Conservation (phyloP, 2,888 invertebrate species). For the Lepidocyrtoides sp. region DNA sequence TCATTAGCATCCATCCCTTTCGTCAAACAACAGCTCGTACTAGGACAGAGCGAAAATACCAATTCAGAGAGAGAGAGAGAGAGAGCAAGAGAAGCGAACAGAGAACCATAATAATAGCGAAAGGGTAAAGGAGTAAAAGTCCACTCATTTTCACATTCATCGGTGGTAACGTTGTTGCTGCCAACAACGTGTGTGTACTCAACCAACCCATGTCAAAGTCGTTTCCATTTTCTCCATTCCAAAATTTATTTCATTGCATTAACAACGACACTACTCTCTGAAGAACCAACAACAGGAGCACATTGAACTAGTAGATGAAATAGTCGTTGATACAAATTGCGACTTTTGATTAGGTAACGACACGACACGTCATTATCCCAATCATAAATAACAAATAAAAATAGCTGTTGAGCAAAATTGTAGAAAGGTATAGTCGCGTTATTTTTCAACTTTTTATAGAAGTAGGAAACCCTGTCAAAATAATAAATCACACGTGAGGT, state of each 20-base stretch:
- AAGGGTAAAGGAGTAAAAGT: conserved; percentile 44
- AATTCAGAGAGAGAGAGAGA: background rate
- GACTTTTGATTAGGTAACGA: conserved; percentile 69
- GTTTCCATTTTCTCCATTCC: conserved; percentile 43
- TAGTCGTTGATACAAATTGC: conserved; percentile 8
- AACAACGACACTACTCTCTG: background rate
- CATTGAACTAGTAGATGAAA: background rate
- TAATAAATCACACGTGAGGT: background rate
- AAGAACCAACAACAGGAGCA: background rate
- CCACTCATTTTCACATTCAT: conserved; percentile 73
- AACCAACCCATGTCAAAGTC: conserved; percentile 42
- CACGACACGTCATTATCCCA: conserved; percentile 34
- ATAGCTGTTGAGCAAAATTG: background rate
- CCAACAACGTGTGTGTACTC: conserved; percentile 48
- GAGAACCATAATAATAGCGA: background rate
- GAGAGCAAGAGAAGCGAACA: background rate
- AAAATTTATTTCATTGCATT: conserved; percentile 69
- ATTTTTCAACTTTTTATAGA: background rate
- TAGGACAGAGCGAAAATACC: conserved; percentile 46
- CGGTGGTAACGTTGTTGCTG: conserved; percentile 22
- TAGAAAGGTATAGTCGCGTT: background rate
- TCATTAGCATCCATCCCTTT: conserved; percentile 82
- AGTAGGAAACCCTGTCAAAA: background rate
- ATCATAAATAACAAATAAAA: background rate
- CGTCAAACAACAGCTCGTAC: conserved; percentile 64